A percentile compares a stretch with the other conserved stretches of the same genome.
phyloP scores from a whole-genome alignment of 2,113 vertebrate species.

The Notarius quadriscutis region DNA sequence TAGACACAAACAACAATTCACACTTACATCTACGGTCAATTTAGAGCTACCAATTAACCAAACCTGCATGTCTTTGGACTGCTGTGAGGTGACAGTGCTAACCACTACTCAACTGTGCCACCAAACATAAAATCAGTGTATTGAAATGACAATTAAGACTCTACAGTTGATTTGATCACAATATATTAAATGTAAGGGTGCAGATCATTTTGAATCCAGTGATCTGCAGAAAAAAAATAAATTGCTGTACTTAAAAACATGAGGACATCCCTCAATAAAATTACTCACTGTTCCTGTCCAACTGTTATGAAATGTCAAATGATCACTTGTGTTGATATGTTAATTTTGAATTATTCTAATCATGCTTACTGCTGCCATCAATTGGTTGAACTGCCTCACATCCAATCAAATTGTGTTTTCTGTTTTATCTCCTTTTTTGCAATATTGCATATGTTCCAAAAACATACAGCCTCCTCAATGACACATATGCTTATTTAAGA shows the following conservation, averaged over 20 bases:
- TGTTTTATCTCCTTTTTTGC: neutral
- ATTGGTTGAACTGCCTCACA: neutral
- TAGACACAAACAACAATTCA: too few species aligned
- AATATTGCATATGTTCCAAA: slow-evolving; percentile 6
- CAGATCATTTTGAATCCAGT: neutral
- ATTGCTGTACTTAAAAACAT: neutral
- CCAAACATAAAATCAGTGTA: neutral
- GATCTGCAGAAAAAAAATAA: neutral
- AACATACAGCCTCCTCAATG: neutral
- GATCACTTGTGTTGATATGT: neutral
- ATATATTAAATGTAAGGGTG: neutral
- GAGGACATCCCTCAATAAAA: neutral
- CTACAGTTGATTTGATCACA: neutral
- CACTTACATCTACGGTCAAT: too few species aligned
- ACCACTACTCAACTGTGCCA: too few species aligned
- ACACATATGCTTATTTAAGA: neutral
- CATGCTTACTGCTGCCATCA: neutral
- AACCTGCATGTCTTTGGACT: too few species aligned
- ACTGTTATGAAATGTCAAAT: neutral
- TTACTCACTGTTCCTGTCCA: neutral
- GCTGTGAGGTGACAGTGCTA: too few species aligned
- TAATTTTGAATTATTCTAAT: neutral
- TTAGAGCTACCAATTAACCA: too few species aligned
- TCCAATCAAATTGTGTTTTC: neutral
- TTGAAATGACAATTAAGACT: neutral